phyloP scores from a whole-genome alignment of 2,797 vertebrate genomes.

The Threskiornis aethiopicus region DNA sequence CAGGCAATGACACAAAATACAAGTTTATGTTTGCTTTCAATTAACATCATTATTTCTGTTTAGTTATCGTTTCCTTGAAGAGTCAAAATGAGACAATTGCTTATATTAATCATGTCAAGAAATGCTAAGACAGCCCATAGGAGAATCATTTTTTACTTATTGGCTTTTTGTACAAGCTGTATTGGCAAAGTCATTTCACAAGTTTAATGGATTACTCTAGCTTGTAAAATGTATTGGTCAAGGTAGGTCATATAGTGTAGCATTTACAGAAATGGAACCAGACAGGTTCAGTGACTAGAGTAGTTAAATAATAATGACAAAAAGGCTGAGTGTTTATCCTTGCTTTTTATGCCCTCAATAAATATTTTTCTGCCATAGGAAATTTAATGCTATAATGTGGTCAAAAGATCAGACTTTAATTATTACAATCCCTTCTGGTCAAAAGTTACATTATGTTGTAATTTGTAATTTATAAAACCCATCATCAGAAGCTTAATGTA shows the following conservation, averaged over 20 bases:
- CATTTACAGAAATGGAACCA: slow-evolving; percentile 36
- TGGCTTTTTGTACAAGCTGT: slow-evolving; percentile 26
- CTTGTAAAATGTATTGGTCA: slow-evolving; percentile 33
- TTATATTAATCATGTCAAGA: slow-evolving; percentile 35
- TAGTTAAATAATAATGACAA: slow-evolving; percentile 45
- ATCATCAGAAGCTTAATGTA: slow-evolving; percentile 18
- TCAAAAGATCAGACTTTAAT: slow-evolving; percentile 26
- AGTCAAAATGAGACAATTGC: neutral
- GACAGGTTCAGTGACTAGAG: slow-evolving; percentile 5
- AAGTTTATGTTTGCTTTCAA: neutral
- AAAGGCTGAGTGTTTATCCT: neutral
- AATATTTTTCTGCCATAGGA: neutral
- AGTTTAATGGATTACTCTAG: slow-evolving; percentile 24
- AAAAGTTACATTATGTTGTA: neutral
- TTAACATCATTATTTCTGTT: neutral
- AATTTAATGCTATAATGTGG: neutral
- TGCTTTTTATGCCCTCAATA: neutral
- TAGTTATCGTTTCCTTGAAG: neutral
- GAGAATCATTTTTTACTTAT: slow-evolving; percentile 1
- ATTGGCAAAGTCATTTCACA: slow-evolving; percentile 53
- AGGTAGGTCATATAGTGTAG: neutral
- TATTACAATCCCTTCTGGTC: neutral
- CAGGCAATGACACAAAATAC: neutral
- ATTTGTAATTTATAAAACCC: slow-evolving; percentile 17
- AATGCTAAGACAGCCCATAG: neutral